These are phyloP conservation scores for Bruchidius siliquastri DNA, from an alignment of 2,888 invertebrate species.

Conservation along the genomic window DNA sequence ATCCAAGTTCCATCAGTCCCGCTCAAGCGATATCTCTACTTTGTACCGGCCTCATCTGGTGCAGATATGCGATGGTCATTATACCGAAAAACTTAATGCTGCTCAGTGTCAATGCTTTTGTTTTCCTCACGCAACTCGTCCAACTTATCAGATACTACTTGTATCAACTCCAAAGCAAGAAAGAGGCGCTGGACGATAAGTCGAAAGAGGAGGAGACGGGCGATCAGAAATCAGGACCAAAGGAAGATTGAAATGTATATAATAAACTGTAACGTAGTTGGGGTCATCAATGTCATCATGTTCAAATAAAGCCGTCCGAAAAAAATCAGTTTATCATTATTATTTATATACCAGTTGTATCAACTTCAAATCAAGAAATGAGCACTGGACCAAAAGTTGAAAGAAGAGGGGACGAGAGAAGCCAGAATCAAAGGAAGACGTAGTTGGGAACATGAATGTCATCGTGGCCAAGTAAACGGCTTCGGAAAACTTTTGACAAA, in stretches of 20 bases:
- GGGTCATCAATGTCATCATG: not conserved
- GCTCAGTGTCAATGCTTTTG: conserved; percentile 90
- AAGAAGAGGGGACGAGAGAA: too few relatives aligned
- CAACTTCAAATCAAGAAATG: too few relatives aligned
- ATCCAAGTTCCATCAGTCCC: conserved; percentile 77
- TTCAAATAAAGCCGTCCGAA: not conserved
- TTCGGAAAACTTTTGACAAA: too few relatives aligned
- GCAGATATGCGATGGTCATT: conserved; percentile 87
- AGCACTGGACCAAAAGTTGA: too few relatives aligned
- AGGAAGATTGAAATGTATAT: not conserved
- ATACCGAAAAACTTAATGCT: conserved; percentile 90
- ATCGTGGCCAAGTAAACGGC: too few relatives aligned
- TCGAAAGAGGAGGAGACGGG: not conserved
- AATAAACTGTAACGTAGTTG: not conserved
- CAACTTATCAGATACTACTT: conserved; percentile 7
- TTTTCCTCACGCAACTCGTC: conserved; percentile 59
- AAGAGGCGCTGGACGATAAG: not conserved
- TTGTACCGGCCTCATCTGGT: conserved; percentile 86
- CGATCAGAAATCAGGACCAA: not conserved
- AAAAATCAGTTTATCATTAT: too few relatives aligned
- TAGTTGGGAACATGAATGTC: too few relatives aligned
- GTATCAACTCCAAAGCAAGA: not conserved
- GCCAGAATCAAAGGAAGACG: too few relatives aligned
- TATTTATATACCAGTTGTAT: too few relatives aligned
- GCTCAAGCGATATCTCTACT: conserved; percentile 76